Evolutionary conservation across 2,888 invertebrate genomes (phyloP).

Genomic region (Patella depressa): DNA sequence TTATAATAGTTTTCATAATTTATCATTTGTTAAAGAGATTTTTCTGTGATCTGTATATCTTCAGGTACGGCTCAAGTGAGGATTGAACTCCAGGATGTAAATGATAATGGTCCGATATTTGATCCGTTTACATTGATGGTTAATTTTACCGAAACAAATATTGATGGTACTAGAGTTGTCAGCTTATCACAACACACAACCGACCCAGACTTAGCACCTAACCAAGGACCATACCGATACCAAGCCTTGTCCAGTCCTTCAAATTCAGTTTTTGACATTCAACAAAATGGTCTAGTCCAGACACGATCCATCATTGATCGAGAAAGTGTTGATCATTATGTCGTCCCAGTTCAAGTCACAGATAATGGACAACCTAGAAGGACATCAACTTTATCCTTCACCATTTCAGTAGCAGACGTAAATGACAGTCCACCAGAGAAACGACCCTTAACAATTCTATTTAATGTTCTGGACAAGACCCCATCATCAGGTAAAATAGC

Average conservation of each 20-base stretch:
- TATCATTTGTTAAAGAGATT: too few relatives aligned
- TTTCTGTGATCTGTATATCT: slow-evolving; percentile 19
- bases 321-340: slow-evolving; percentile 83
- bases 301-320: slow-evolving; percentile 87
- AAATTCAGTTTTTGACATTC: slow-evolving; percentile 83
- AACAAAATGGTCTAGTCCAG: slow-evolving; percentile 84
- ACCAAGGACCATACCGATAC: slow-evolving; percentile 91
- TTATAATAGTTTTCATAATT: not conserved
- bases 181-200: slow-evolving; percentile 52
- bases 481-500: slow-evolving; percentile 86
- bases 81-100: slow-evolving; percentile 87
- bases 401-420: slow-evolving; percentile 82
- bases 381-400: slow-evolving; percentile 84
- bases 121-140: slow-evolving; percentile 74
- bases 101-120: slow-evolving; percentile 92
- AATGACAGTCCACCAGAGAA: slow-evolving; percentile 92
- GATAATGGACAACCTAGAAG: slow-evolving; percentile 88
- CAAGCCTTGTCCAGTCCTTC: slow-evolving; percentile 79
- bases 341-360: slow-evolving; percentile 85
- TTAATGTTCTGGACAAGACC: slow-evolving; percentile 76
- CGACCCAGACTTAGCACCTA: slow-evolving; percentile 90
- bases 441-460: slow-evolving; percentile 84
- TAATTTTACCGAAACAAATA: slow-evolving; percentile 53
- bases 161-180: slow-evolving; percentile 45
- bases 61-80: slow-evolving; percentile 86